Evolutionary conservation across 2,888 invertebrate species (phyloP), one percentile per base, ranked within the genome.

Genomic region (Colostygia pectinataria): DNA sequence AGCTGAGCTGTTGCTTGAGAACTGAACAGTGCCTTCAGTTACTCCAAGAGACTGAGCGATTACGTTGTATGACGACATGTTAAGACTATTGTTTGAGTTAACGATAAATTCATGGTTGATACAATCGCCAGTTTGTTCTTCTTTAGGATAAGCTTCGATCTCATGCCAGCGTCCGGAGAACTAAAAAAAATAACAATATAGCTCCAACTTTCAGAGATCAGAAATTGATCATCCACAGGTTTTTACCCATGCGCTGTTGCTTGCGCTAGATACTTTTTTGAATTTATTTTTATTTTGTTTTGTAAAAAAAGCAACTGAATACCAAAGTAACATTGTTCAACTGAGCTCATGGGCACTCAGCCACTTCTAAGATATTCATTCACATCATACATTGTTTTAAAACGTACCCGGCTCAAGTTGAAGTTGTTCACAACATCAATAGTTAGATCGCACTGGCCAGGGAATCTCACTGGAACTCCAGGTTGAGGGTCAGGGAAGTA

Each of bases 401-500:
- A 9, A 32, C 52, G 38, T 46, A 63, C 63, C 39, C 25, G 18
- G 4, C 10, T 23, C 14, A 60, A 29, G 47, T 63, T 42, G 42
- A 75, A 72, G 42, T 68, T 60, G 4, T 46, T 38, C 0, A 68
- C 66, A 8, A 63, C 69, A 9, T 38, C 2, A 7, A 73, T 43
- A 29, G 25, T 65, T 1, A 36, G 36, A 5, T 78, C 71, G 52
- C 82, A 82, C 6, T 68, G 67, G 27, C 82, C 82, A 7, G 67
- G 71, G 63, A 79, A 77, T 1, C 62, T 53, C 0, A 78, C 78
- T 0, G 73, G 71, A 0, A 61, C 57, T 2, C 71, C 74, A 2
- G 59, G 57, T 2, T 58, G 52, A 0, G 71, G 71, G 15, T 68
- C 71, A 0, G 80, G 80, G 58, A 57, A 74, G 49, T 76, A 78